phyloP scores from a whole-genome alignment of 2,797 vertebrate genomes.

The Liasis olivaceus region DNA sequence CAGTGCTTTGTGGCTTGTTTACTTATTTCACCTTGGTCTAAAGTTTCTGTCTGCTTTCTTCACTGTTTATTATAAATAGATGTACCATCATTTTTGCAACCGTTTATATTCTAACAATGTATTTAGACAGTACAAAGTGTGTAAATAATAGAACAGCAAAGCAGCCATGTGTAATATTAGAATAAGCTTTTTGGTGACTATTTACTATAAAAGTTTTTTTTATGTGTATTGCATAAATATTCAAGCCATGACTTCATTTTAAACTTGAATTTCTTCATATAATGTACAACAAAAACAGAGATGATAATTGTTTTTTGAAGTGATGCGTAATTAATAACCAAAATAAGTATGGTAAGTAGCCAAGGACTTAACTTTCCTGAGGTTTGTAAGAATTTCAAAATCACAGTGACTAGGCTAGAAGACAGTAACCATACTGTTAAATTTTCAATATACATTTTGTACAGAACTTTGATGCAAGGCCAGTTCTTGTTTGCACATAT shows the following conservation, averaged over 20 bases:
- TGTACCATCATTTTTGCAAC: slow-evolving; percentile 34
- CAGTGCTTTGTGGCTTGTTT: not conserved
- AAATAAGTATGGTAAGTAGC: slow-evolving; percentile 69
- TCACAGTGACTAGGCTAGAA: slow-evolving; percentile 77
- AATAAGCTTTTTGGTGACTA: slow-evolving; percentile 76
- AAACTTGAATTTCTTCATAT: slow-evolving; percentile 59
- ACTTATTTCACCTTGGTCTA: not conserved
- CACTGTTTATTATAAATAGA: slow-evolving; percentile 42
- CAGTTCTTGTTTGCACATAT: slow-evolving; percentile 40
- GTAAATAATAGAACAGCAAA: slow-evolving; percentile 60
- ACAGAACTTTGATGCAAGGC: slow-evolving; percentile 67
- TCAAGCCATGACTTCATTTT: slow-evolving; percentile 63
- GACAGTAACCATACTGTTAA: slow-evolving; percentile 65
- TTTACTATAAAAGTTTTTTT: slow-evolving; percentile 67
- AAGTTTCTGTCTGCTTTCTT: slow-evolving; percentile 29
- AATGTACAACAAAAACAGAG: slow-evolving; percentile 48
- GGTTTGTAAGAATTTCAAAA: slow-evolving; percentile 77
- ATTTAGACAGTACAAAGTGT: slow-evolving; percentile 66
- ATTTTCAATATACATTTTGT: slow-evolving; percentile 71
- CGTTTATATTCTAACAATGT: slow-evolving; percentile 53
- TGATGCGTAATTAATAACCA: slow-evolving; percentile 51
- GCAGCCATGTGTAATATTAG: slow-evolving; percentile 64
- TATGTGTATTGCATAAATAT: slow-evolving; percentile 65
- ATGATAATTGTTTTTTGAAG: slow-evolving; percentile 30
- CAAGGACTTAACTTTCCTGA: slow-evolving; percentile 78